A percentile compares a stretch with the other conserved stretches of the same genome.
These are phyloP conservation scores for Regulus satrapa DNA, from an alignment of 2,113 vertebrate species.

Conservation along the genomic window DNA sequence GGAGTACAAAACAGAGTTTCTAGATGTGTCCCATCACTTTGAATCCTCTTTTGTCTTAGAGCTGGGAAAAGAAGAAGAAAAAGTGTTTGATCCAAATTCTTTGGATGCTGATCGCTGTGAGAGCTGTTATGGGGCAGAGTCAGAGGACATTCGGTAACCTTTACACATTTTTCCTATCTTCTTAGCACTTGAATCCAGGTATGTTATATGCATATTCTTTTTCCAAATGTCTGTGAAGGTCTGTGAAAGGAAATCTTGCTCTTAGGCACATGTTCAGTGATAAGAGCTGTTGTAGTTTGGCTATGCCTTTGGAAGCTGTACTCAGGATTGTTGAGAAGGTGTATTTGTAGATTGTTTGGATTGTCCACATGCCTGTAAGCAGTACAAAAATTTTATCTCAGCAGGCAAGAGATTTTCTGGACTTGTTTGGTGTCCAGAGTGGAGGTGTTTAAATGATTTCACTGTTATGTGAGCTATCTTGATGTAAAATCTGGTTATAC, in stretches of 20 bases:
- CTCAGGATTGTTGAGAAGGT: not conserved
- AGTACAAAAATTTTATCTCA: not conserved
- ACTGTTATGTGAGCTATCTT: rapidly evolving
- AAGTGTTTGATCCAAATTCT: slow-evolving; percentile 84
- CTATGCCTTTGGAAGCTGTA: not conserved
- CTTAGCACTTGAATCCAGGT: not conserved
- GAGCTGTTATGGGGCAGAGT: slow-evolving; percentile 97
- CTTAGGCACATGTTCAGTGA: not conserved
- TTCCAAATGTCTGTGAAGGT: not conserved
- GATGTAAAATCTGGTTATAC: not conserved
- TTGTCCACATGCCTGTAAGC: not conserved
- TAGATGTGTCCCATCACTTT: not conserved
- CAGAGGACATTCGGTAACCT: slow-evolving; percentile 88
- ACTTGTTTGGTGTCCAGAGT: not conserved
- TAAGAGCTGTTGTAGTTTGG: slow-evolving; percentile 19
- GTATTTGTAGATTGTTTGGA: not conserved
- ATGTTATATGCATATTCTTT: not conserved
- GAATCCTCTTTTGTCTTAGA: slow-evolving; percentile 72
- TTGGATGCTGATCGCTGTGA: slow-evolving; percentile 92
- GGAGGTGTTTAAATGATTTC: not conserved
- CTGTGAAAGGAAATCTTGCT: not conserved
- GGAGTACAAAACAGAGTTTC: not conserved
- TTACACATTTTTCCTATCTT: not conserved
- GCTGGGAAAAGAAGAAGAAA: slow-evolving; percentile 84
- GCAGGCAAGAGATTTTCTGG: not conserved